Evolutionary conservation across 1,140 invertebrate genomes (phyloP), one percentile per base, ranked within the genome.

Genomic region (Aphis craccivora): DNA sequence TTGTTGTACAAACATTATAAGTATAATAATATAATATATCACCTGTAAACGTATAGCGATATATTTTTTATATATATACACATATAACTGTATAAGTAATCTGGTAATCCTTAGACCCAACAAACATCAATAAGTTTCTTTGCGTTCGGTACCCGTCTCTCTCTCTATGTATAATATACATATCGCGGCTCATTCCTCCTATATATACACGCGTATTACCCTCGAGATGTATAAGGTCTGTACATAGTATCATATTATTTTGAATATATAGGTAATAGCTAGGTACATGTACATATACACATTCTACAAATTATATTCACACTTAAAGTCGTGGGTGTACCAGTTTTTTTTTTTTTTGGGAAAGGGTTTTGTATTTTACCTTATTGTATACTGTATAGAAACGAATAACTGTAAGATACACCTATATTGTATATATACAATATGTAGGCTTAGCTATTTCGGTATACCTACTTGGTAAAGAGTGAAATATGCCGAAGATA

Each of bases 391-490:
- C 37, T 40, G 37, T 40, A 40, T 3, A 22, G 37, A 40, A 14
- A 40, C 23, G 40, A 40, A 84, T 40, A 43, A 84, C 83, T 76
- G 60, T 76, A 35, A 76, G 18, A 76, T 35, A 76, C 18, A 51
- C 14, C 14, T 51, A 51, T 76, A n/a, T n/a, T n/a, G n/a, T 76
- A 4, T 76, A 76, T n/a, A 76, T 51, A 51, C 48, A 18, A 18
- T 20, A 18, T 51, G 14, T 51, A 51, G 48, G 48, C 48, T 14
- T 14, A 67, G 60, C 14, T 76, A 76, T 76, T 76, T 76, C n/a
- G 30, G 60, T 76, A n/a, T n/a, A 76, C n/a, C n/a, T n/a, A n/a
- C n/a, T 76, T 76, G 60, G 60, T 76, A 76, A 76, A 76, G 60
- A 76, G 60, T 76, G 60, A 76, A 18, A 76, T 35, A 76, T 76